These are phyloP conservation scores for Falco concolor DNA, from an alignment of 2,797 vertebrate genomes.

Conservation along the genomic window DNA sequence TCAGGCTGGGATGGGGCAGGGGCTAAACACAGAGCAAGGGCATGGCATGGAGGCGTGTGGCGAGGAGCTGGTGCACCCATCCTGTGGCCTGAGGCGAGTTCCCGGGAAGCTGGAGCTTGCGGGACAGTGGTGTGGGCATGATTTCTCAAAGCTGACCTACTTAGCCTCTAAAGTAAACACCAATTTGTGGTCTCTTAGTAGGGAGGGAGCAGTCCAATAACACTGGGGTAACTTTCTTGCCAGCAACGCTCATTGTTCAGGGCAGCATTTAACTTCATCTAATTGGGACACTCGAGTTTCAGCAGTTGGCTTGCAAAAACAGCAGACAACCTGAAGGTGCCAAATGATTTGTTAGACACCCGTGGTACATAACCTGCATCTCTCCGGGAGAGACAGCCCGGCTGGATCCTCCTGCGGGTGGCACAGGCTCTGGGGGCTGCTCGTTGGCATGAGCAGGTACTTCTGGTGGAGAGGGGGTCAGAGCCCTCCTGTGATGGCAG, in stretches of 20 bases:
- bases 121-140: rapidly evolving
- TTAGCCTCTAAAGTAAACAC: slow-evolving; percentile 6
- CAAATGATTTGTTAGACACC: background rate
- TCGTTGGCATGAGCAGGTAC: rapidly evolving
- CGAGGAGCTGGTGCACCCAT: background rate
- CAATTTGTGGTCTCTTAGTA: background rate
- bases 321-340: background rate
- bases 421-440: background rate
- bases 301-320: rapidly evolving
- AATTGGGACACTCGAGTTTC: background rate
- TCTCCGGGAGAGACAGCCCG: rapidly evolving
- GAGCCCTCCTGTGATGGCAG: background rate
- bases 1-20: background rate
- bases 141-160: background rate
- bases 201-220: background rate
- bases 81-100: background rate
- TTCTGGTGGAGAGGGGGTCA: background rate
- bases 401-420: rapidly evolving
- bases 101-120: background rate
- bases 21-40: background rate
- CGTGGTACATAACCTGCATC: rapidly evolving
- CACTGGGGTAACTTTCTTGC: background rate
- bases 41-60: background rate
- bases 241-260: background rate
- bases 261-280: background rate